Conservation (phyloP, 2,888 invertebrate species). For the Allophyes oxyacanthae region DNA sequence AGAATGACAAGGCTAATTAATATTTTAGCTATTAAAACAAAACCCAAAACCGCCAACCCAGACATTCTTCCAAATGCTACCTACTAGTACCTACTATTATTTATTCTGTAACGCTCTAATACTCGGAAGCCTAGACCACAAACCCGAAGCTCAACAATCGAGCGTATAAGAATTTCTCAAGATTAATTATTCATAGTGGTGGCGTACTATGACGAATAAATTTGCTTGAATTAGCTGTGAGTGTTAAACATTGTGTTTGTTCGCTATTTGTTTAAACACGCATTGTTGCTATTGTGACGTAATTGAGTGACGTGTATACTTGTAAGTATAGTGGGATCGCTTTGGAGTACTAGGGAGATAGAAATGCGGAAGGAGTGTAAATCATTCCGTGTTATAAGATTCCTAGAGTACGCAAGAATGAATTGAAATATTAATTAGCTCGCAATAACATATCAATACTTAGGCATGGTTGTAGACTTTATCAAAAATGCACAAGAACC, state of each 20-base stretch:
- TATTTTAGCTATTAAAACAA: too few species aligned
- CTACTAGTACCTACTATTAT: too few species aligned
- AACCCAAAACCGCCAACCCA: too few species aligned
- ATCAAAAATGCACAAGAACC: too few species aligned
- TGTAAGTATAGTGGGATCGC: too few species aligned
- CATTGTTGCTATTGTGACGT: slow-evolving; percentile 44
- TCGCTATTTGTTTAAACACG: slow-evolving; percentile 51
- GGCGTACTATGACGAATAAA: slow-evolving; percentile 70
- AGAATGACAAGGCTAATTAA: too few species aligned
- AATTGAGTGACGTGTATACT: slow-evolving; percentile 22
- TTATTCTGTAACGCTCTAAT: background rate
- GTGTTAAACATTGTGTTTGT: slow-evolving; percentile 56
- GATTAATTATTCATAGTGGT: slow-evolving; percentile 69
- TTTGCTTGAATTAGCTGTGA: slow-evolving; percentile 69
- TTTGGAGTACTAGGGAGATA: slow-evolving; percentile 13
- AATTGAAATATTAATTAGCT: too few species aligned
- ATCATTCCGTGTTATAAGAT: background rate
- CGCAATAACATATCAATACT: too few species aligned
- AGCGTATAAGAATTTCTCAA: slow-evolving; percentile 47
- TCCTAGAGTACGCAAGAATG: background rate
- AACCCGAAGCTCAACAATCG: slow-evolving; percentile 38
- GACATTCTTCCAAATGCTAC: too few species aligned
- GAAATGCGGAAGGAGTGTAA: background rate
- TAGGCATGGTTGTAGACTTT: too few species aligned
- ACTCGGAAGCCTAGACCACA: slow-evolving; percentile 14